Base-by-base conservation (phyloP, 2,113 vertebrate genomes). In the Catharus bicknelli region DNA sequence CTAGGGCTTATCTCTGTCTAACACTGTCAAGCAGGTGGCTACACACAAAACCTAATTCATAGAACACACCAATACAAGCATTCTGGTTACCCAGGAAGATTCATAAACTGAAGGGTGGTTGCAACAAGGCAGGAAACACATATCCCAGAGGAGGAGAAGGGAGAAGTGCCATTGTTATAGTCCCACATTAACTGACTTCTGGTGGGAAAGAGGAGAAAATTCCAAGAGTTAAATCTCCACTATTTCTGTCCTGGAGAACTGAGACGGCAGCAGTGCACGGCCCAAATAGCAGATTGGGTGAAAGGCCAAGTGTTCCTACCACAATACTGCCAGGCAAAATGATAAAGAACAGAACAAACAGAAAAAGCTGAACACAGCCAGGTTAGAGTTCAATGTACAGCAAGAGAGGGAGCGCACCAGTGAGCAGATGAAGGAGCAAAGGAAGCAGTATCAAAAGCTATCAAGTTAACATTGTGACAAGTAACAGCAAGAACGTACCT, bases 331-430 rank as follows among this genome's bases (percentile, higher is more conserved):
- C 6, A 23, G 34, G 20, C 4, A 38, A 90, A 72, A 27, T 51
- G 15, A 32, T 32, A 58, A 85, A 18, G 30, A 13, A 2, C 16
- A 67, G 27, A 81, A 27, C 20, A 79, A 84, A 32, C 7, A 73
- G 7, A 40, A 77, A 67, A 61, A 77, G 16, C 3, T 16, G 15
- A 57, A 53, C 21, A 3, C 9, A 32, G 11, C 1, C 15, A 18
- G 15, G 10, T 16, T 82, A 29, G 29, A 66, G 11, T 67, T 26
- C 20, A 19, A 12, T 9, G 11, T 45, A 47, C 4, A 16, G 9
- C 15, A n/a, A 57, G 25, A 67, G 11, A 67, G 36, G 2, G 12
- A 45, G 6, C 0, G 2, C 3, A 16, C 2, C 8, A 5, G 4
- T 4, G 8, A 13, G 13, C 18, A 27, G 34, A 9, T 45, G 77